Evolutionary conservation across 2,888 invertebrate genomes (phyloP).

Genomic region (Caenorhabditis doughertyi): DNA sequence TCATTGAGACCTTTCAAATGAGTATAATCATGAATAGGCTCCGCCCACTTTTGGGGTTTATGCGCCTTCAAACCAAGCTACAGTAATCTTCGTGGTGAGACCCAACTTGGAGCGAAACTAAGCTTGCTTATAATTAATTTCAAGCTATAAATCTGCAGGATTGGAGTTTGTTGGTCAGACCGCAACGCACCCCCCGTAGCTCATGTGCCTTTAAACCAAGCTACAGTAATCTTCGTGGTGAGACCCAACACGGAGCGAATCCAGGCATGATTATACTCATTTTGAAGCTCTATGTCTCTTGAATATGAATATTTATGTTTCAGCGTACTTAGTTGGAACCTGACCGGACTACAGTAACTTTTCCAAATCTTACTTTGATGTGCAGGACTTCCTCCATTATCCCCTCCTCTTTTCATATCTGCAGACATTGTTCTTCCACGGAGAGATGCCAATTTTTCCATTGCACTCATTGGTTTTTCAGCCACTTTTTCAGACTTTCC

Average conservation of each 20-base stretch:
- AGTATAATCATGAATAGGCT: no score
- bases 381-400: background rate
- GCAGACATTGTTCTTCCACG: slow-evolving; percentile 34
- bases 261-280: background rate
- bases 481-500: background rate
- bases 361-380: background rate
- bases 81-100: no score
- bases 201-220: no score
- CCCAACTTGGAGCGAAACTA: no score
- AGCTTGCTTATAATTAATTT: no score
- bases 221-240: no score
- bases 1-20: no score
- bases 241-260: no score
- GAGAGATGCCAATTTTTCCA: slow-evolving; percentile 24
- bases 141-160: background rate
- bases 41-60: no score
- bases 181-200: background rate
- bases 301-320: background rate
- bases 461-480: slow-evolving; percentile 8
- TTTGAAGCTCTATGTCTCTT: background rate
- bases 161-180: no score
- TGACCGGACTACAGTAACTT: background rate
- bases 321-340: background rate
- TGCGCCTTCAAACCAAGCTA: no score
- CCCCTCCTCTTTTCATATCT: slow-evolving; percentile 25